Base-by-base conservation (phyloP, 2,888 invertebrate species). In the Leucophenga maculata region DNA sequence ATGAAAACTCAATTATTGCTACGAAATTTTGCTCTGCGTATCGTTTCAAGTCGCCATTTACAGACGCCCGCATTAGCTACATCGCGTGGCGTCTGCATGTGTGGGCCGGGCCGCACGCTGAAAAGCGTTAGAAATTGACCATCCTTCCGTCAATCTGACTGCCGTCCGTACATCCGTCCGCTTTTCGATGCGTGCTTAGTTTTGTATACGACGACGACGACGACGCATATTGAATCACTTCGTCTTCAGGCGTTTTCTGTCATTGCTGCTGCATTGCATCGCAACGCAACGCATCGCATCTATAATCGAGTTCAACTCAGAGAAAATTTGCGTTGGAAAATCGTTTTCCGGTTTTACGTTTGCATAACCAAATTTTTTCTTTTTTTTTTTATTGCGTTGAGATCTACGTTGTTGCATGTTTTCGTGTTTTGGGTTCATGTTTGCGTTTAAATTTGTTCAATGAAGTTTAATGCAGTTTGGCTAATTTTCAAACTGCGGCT, bases 1-100 rank as follows among this genome's bases (percentile, higher is more conserved):
- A 83, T 82, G 82, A 82, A 82, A 82, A 82, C 84, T 82, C 80
- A 82, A 82, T 82, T 82, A 82, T 82, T 32, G 48, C 67, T 18
- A 67, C n/a, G 57, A 59, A 59, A 31, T 57, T 57, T 68, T 54
- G 9, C 52, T 62, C 46, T 22, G 20, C n/a, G 32, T n/a, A n/a
- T n/a, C n/a, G n/a, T 13, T 46, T 18, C 62, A 64, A 64, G 22
- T 48, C 20, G 44, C 44, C 60, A 44, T 44, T 60, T 60, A 60
- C 39, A 13, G 46, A 64, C 62, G 48, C 46, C 62, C 48, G 62
- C 26, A 64, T 64, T 64, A 60, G 39, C 39, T 39, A 39, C 39
- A 39, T 39, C 39, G 39, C 39, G 39, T 70, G 73, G 39, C 62
- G 69, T 70, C 65, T 44, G 69, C 69, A 59, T 65, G 65, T 68